Percentiles rank a stretch among this genome's conserved stretches.
phyloP scores from a whole-genome alignment of 2,113 vertebrate genomes.

The Lophotis ruficrista region DNA sequence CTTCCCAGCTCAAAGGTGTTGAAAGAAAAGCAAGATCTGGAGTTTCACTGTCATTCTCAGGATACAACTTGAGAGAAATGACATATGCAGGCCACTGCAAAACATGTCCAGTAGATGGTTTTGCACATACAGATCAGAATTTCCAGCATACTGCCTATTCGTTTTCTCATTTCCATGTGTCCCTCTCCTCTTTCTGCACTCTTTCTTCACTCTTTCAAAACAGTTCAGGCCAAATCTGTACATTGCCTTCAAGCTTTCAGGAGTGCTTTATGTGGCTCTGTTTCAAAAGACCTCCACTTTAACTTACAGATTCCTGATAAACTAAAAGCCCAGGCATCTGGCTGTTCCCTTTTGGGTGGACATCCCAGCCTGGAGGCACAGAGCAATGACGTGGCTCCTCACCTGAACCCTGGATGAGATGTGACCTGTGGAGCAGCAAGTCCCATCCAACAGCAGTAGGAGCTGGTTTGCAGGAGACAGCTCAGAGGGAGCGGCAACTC shows the following conservation, averaged over 20 bases:
- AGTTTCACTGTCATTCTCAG: not conserved
- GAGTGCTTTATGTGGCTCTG: not conserved
- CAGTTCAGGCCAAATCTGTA: not conserved
- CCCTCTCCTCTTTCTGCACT: not conserved
- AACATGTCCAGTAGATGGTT: not conserved
- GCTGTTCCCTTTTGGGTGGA: not conserved
- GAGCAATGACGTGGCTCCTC: not conserved
- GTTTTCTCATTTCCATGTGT: not conserved
- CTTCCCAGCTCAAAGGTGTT: not conserved
- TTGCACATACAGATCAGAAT: not conserved
- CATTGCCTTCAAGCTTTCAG: not conserved
- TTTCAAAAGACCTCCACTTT: not conserved
- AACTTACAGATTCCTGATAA: not conserved
- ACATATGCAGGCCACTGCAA: not conserved
- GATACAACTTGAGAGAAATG: not conserved
- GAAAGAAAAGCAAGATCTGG: not conserved
- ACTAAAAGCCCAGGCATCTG: not conserved
- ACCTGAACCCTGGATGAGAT: not conserved
- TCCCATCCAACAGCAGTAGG: not conserved
- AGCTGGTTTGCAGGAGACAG: not conserved
- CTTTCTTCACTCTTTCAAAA: not conserved
- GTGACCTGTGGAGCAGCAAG: not conserved
- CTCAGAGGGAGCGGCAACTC: not conserved
- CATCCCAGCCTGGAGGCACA: not conserved
- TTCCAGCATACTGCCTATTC: not conserved